Evolutionary conservation across 2,113 vertebrate genomes (phyloP).

Genomic region (Pseudonaja textilis): DNA sequence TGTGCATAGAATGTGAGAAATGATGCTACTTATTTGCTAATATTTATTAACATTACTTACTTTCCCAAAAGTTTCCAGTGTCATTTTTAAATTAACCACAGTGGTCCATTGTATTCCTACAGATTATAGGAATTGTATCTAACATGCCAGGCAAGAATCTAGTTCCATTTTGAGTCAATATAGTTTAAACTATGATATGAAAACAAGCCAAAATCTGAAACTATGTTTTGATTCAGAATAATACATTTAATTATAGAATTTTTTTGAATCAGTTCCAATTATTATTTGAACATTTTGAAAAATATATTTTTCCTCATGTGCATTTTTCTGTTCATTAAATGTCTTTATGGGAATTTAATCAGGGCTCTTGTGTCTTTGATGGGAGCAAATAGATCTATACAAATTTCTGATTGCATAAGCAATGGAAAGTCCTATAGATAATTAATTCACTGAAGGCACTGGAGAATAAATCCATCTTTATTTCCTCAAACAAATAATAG

Average conservation of each 20-base stretch:
- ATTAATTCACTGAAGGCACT: not conserved
- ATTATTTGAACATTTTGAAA: not conserved
- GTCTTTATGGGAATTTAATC: slow-evolving; percentile 4
- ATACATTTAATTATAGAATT: not conserved
- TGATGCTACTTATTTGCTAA: not conserved
- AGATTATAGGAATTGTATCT: not conserved
- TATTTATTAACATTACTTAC: not conserved
- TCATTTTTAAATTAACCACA: not conserved
- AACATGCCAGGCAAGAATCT: not conserved
- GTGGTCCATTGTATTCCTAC: not conserved
- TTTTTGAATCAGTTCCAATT: not conserved
- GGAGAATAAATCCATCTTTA: slow-evolving; percentile 13
- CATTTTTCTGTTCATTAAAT: not conserved
- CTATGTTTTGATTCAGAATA: not conserved
- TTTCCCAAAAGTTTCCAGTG: not conserved
- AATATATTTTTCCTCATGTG: not conserved
- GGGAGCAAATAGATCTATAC: not conserved
- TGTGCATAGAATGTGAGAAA: not conserved
- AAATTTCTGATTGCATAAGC: slow-evolving; percentile 6
- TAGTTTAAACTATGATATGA: not conserved
- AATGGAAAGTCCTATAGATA: not conserved
- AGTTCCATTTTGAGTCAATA: not conserved
- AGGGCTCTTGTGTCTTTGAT: not conserved
- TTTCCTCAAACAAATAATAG: slow-evolving; percentile 4
- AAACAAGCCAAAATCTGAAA: not conserved